Percentiles rank a stretch among this genome's conserved stretches.
These are phyloP conservation scores for Beris morrisii DNA, from an alignment of 2,888 invertebrate genomes.

Conservation along the genomic window DNA sequence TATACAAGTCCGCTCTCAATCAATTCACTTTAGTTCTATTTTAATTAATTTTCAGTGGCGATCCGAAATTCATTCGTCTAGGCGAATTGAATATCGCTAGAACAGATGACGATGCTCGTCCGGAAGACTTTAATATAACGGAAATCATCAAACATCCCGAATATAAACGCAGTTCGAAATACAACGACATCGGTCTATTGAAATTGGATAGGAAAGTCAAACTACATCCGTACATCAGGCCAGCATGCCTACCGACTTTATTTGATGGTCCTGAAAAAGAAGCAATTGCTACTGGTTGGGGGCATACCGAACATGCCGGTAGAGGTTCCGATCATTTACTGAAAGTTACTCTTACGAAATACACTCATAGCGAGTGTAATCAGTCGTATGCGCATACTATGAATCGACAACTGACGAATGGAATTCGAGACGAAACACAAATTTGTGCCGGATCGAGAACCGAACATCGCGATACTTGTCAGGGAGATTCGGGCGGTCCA, in stretches of 20 bases:
- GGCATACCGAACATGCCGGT: slow-evolving; percentile 52
- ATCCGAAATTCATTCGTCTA: slow-evolving; percentile 46
- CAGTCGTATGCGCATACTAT: neutral
- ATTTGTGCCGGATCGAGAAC: slow-evolving; percentile 33
- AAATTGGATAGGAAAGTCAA: slow-evolving; percentile 6
- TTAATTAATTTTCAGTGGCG: slow-evolving; percentile 42
- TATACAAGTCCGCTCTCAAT: neutral
- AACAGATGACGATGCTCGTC: slow-evolving; percentile 46
- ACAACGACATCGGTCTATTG: slow-evolving; percentile 31
- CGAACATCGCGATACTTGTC: slow-evolving; percentile 28
- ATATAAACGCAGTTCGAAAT: slow-evolving; percentile 49
- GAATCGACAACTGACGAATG: slow-evolving; percentile 9
- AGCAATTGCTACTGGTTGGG: slow-evolving; percentile 58
- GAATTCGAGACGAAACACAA: slow-evolving; percentile 26
- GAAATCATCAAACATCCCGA: slow-evolving; percentile 51
- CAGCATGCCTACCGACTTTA: slow-evolving; percentile 52
- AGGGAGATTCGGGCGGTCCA: slow-evolving; percentile 64
- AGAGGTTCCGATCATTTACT: slow-evolving; percentile 49
- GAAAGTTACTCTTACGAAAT: slow-evolving; percentile 55
- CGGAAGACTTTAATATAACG: slow-evolving; percentile 48
- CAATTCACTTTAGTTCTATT: neutral
- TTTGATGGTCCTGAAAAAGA: slow-evolving; percentile 42
- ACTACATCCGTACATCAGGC: slow-evolving; percentile 46
- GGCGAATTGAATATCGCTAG: slow-evolving; percentile 49
- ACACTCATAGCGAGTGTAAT: slow-evolving; percentile 22